Conservation (phyloP, 2,797 vertebrate species). For the Thaleichthys pacificus region DNA sequence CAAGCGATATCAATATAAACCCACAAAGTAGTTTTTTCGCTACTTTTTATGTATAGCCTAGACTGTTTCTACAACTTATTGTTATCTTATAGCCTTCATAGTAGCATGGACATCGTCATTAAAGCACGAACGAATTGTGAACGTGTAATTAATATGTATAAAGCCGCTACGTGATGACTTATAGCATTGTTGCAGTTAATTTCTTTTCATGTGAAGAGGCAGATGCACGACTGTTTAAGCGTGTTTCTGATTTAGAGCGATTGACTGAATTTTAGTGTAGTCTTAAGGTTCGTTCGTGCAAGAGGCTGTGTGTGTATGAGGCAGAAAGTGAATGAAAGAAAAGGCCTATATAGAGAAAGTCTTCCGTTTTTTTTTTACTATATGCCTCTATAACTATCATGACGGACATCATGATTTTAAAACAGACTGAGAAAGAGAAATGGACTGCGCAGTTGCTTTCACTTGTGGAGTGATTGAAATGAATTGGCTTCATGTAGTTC, state of each 20-base stretch:
- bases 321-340: background rate
- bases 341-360: background rate
- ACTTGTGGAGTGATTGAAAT: constrained; percentile 76
- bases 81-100: background rate
- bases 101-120: background rate
- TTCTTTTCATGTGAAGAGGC: constrained; percentile 2
- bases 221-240: background rate
- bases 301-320: constrained; percentile 7
- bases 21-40: background rate
- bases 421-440: background rate
- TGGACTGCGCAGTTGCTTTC: background rate
- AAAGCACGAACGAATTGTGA: background rate
- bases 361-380: background rate
- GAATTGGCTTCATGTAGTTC: constrained; percentile 67
- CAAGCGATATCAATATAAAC: background rate
- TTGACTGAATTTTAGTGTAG: background rate
- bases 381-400: background rate
- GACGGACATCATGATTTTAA: background rate
- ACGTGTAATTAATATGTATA: background rate
- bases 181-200: background rate
- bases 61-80: background rate
- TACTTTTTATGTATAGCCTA: background rate
- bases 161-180: constrained; percentile 12
- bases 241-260: background rate
- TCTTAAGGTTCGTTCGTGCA: background rate